Evolutionary conservation across 2,113 vertebrate species (phyloP).

Genomic region (Takifugu bimaculatus): DNA sequence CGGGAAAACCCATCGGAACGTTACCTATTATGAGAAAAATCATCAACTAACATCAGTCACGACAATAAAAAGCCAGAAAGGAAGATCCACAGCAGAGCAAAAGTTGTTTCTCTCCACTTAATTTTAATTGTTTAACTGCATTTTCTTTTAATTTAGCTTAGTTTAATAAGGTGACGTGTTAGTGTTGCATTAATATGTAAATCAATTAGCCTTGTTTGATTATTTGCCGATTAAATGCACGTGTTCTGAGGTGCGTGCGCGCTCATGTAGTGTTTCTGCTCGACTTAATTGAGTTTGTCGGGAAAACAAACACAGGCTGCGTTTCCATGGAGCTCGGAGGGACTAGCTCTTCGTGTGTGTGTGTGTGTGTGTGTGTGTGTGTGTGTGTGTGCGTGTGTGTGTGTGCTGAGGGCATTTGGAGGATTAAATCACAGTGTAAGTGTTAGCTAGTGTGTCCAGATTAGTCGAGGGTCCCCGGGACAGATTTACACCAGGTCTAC

Average conservation of each 20-base stretch:
- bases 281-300: constrained; percentile 54
- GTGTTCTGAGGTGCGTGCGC: background rate
- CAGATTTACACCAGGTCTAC: constrained; percentile 61
- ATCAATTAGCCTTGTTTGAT: too few relatives aligned
- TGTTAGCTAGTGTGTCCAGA: constrained; percentile 41
- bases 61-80: too few relatives aligned
- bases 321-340: constrained; percentile 5
- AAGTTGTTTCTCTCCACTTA: too few relatives aligned
- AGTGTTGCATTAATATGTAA: too few relatives aligned
- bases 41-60: too few relatives aligned
- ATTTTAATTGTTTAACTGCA: too few relatives aligned
- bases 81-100: too few relatives aligned
- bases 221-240: background rate
- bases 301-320: constrained; percentile 56
- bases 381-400: background rate
- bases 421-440: constrained; percentile 51
- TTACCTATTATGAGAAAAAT: too few relatives aligned
- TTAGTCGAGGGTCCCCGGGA: constrained; percentile 43
- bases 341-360: background rate
- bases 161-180: too few relatives aligned
- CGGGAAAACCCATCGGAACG: background rate
- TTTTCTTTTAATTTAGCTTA: too few relatives aligned
- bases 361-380: background rate
- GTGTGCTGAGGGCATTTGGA: constrained; percentile 37
- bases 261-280: constrained; percentile 5